A percentile compares a stretch with the other conserved stretches of the same genome.
phyloP scores from a whole-genome alignment of 2,797 vertebrate genomes.

The Fringilla coelebs region DNA sequence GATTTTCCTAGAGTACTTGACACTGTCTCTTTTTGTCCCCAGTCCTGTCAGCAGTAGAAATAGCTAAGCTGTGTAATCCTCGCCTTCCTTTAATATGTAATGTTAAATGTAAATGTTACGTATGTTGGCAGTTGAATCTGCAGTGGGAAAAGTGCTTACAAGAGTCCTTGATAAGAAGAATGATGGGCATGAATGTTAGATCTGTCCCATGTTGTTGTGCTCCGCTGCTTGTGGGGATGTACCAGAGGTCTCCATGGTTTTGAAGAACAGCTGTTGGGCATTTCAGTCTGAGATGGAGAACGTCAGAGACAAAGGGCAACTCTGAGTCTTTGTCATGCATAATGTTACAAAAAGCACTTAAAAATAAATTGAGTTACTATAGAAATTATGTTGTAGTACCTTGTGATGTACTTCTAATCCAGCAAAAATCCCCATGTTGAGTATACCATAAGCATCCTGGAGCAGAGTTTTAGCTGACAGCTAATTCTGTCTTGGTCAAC shows the following conservation, averaged over 20 bases:
- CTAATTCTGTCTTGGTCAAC: background rate
- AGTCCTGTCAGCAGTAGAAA: background rate
- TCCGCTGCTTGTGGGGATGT: background rate
- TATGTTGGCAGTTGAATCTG: background rate
- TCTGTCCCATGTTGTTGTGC: background rate
- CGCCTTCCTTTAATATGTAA: background rate
- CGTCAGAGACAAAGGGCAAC: background rate
- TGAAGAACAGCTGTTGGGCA: background rate
- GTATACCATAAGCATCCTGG: background rate
- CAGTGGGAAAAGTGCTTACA: background rate
- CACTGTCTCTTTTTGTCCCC: background rate
- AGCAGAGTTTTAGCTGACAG: background rate
- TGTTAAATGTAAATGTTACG: no score
- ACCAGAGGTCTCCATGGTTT: background rate
- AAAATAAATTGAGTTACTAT: background rate
- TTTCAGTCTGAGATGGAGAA: background rate
- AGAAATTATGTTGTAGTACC: background rate
- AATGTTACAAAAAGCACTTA: background rate
- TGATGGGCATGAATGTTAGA: background rate
- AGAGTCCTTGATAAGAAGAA: background rate
- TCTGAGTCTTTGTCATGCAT: background rate
- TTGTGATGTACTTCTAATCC: background rate
- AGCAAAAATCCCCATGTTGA: background rate
- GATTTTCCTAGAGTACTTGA: background rate
- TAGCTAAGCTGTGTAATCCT: background rate